A percentile compares a stretch with the other conserved stretches of the same genome.
Evolutionary conservation across 2,888 invertebrate genomes (phyloP).

Genomic region (Rosalia funebris): DNA sequence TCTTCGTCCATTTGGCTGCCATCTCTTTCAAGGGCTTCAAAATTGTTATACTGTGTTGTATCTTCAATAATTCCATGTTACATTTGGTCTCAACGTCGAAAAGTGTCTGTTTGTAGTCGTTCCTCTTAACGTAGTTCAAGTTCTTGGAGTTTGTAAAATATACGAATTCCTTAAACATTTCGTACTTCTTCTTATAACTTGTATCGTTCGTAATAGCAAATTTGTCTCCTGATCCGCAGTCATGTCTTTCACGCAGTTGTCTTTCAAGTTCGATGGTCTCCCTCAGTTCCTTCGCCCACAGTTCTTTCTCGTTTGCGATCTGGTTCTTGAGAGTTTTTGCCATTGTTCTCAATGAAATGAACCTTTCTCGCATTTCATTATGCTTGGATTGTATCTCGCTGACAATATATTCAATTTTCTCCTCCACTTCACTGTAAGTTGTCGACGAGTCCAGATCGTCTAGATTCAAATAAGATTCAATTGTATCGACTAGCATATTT

Average conservation of each 20-base stretch:
- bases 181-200: constrained; percentile 34
- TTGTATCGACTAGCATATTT: constrained; percentile 2
- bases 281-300: constrained; percentile 40
- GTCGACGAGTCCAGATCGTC: neutral
- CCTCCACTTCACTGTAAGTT: constrained; percentile 24
- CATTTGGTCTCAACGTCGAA: constrained; percentile 43
- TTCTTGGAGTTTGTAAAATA: constrained; percentile 33
- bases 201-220: constrained; percentile 17
- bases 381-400: constrained; percentile 27
- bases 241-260: constrained; percentile 28
- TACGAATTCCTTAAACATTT: constrained; percentile 39
- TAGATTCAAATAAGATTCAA: constrained; percentile 12
- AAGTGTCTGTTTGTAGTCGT: constrained; percentile 39
- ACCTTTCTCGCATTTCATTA: constrained; percentile 36
- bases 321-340: constrained; percentile 38
- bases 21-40: constrained; percentile 42
- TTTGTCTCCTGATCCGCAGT: constrained; percentile 6
- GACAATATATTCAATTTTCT: constrained; percentile 16
- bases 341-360: constrained; percentile 35
- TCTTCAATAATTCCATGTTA: constrained; percentile 41
- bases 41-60: constrained; percentile 40
- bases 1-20: constrained; percentile 38
- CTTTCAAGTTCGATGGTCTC: constrained; percentile 40
- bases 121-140: constrained; percentile 33
- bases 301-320: constrained; percentile 34